Conservation (phyloP, 2,797 vertebrate genomes). For the Spondyliosoma cantharus region DNA sequence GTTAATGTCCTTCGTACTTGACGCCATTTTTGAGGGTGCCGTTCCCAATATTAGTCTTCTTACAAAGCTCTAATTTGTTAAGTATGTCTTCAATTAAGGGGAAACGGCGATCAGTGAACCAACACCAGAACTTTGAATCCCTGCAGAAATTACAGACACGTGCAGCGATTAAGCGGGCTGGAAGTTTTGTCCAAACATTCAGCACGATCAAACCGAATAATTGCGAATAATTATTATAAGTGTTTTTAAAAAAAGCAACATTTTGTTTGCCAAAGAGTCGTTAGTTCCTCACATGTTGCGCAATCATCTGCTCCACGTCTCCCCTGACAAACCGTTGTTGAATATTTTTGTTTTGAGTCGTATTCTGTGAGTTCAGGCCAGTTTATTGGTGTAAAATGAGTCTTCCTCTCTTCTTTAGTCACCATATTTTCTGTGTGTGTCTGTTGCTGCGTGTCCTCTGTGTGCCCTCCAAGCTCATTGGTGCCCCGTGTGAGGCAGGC, state of each 20-base stretch:
- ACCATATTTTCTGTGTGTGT: background rate
- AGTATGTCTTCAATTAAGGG: background rate
- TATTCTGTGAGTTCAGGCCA: slow-evolving; percentile 9
- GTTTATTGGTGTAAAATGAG: background rate
- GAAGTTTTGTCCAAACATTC: background rate
- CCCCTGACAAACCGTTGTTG: background rate
- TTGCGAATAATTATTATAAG: background rate
- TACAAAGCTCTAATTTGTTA: background rate
- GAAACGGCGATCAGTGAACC: too few relatives aligned
- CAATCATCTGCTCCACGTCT: slow-evolving; percentile 11
- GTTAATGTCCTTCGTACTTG: background rate
- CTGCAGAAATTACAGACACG: background rate
- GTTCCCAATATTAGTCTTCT: too few relatives aligned
- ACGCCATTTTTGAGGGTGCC: background rate
- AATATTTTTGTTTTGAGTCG: slow-evolving; percentile 6
- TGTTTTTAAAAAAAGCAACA: background rate
- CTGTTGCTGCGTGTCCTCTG: slow-evolving; percentile 50
- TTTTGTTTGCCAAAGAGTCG: background rate
- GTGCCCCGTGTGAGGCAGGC: slow-evolving; percentile 63
- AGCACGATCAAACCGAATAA: background rate
- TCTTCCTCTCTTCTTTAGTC: background rate
- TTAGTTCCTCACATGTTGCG: background rate
- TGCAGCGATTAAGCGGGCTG: background rate
- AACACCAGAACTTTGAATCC: background rate
- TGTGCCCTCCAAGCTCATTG: slow-evolving; percentile 56